Evolutionary conservation across 2,797 vertebrate species (phyloP), one percentile per base, ranked within the genome.

Genomic region (Acropternis orthonyx): DNA sequence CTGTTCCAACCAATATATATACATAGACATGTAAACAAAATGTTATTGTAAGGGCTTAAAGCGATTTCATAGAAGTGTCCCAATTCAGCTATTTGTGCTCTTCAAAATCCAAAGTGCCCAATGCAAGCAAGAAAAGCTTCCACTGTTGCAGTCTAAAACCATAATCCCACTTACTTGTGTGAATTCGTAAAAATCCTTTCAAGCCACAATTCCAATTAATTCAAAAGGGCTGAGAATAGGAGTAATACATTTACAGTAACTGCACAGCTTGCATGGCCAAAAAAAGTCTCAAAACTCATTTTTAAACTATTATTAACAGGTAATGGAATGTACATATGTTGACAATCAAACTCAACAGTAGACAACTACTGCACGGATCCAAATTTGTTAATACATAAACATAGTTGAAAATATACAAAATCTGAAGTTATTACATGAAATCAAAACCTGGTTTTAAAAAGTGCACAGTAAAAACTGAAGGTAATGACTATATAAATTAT

Each of bases 391-490:
- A 93, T 89, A 83, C 96, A 96, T 92, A 91, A 96, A 92, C 88
- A 58, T 96, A 94, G 76, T 84, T 95, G 96, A 97, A 98, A 97
- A 97, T 92, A 97, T 98, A 97, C 96, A 98, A 98, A 97, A 98
- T 96, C 83, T 94, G 84, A 97, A 96, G 91, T 97, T 95, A 89
- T 96, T 96, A 97, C 96, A 94, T 95, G 94, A 98, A 98, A 98
- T 97, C 96, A 98, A 98, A 97, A 94, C 95, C 79, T 95, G 93
- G 83, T 95, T 96, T 97, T 96, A 97, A 98, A 98, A 98, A 98
- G 96, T 97, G 96, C 96, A 98, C 97, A 92, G 97, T 98, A 98
- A 98, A 98, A 98, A 98, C 92, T 48, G 92, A 98, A 97, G 96
- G 96, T 97, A 97, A 97, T 97, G 94, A 85, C 96, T 96, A 97